Conservation (phyloP, 2,888 invertebrate species). For the Brachynemurus nebulosus region DNA sequence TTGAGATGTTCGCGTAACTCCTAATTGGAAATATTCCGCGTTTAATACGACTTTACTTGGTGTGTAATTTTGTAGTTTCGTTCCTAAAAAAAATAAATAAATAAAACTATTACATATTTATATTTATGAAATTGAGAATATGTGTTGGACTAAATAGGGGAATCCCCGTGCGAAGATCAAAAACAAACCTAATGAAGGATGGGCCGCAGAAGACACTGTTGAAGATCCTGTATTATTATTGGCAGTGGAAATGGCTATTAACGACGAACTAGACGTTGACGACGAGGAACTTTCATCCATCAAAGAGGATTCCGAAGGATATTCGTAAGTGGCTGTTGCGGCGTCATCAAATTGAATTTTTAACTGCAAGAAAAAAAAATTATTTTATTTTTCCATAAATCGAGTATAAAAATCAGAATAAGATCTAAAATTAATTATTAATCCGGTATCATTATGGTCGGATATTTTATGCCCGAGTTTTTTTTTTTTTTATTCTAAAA, state of each 20-base stretch:
- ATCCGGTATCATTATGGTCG: too few species aligned
- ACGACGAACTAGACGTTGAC: neutral
- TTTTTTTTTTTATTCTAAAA: too few species aligned
- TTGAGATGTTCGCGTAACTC: conserved; percentile 49
- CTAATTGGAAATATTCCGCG: conserved; percentile 59
- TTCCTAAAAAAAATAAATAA: conserved; percentile 25
- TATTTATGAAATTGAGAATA: neutral
- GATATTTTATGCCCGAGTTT: too few species aligned
- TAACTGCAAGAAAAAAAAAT: conserved; percentile 48
- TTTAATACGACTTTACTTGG: conserved; percentile 58
- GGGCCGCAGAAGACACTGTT: neutral
- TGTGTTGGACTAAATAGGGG: neutral
- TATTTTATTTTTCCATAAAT: too few species aligned
- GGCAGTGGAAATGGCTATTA: conserved; percentile 2
- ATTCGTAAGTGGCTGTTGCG: conserved; percentile 79
- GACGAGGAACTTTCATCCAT: conserved; percentile 41
- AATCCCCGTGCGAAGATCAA: neutral
- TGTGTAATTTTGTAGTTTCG: conserved; percentile 63
- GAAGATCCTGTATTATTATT: conserved; percentile 1
- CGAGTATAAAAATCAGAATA: too few species aligned
- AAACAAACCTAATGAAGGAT: conserved; percentile 2
- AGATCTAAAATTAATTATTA: too few species aligned
- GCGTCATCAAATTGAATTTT: conserved; percentile 83
- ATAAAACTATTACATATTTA: neutral
- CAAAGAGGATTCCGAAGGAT: conserved; percentile 80